Percentiles rank a stretch among this genome's conserved stretches.
phyloP scores from a whole-genome alignment of 2,113 vertebrate genomes.

The Phoxinus phoxinus region DNA sequence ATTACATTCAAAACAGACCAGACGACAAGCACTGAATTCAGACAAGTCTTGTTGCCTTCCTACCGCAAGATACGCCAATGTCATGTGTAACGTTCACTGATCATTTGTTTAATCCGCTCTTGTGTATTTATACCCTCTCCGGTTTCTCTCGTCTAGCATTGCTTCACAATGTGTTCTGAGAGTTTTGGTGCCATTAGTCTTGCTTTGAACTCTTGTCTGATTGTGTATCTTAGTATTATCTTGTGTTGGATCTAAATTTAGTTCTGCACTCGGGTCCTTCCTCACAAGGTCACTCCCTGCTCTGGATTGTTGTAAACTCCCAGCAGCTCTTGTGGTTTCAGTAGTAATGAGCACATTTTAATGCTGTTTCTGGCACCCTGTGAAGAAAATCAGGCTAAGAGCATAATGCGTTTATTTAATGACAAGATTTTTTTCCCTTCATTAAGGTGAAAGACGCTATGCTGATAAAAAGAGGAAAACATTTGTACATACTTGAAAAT shows the following conservation, averaged over 20 bases:
- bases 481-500: slow-evolving; percentile 45
- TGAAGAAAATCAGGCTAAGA: slow-evolving; percentile 55
- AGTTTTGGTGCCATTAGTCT: slow-evolving; percentile 8
- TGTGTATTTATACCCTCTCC: neutral
- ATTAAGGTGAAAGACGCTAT: slow-evolving; percentile 50
- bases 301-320: slow-evolving; percentile 42
- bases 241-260: slow-evolving; percentile 31
- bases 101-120: neutral
- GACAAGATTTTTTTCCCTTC: slow-evolving; percentile 59
- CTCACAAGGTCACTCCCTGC: slow-evolving; percentile 45
- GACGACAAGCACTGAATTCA: neutral
- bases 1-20: neutral
- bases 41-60: neutral
- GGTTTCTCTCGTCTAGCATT: neutral
- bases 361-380: slow-evolving; percentile 50
- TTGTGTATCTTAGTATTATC: neutral
- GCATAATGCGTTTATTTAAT: slow-evolving; percentile 64
- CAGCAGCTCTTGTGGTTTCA: slow-evolving; percentile 42
- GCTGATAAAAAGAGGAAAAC: neutral
- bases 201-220: slow-evolving; percentile 1
- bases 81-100: neutral
- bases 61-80: neutral
- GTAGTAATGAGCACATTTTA: slow-evolving; percentile 52
- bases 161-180: neutral
- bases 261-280: neutral